A percentile compares a stretch with the other conserved stretches of the same genome.
These are phyloP conservation scores for Mobula hypostoma DNA, from an alignment of 2,113 vertebrate genomes.

Conservation along the genomic window DNA sequence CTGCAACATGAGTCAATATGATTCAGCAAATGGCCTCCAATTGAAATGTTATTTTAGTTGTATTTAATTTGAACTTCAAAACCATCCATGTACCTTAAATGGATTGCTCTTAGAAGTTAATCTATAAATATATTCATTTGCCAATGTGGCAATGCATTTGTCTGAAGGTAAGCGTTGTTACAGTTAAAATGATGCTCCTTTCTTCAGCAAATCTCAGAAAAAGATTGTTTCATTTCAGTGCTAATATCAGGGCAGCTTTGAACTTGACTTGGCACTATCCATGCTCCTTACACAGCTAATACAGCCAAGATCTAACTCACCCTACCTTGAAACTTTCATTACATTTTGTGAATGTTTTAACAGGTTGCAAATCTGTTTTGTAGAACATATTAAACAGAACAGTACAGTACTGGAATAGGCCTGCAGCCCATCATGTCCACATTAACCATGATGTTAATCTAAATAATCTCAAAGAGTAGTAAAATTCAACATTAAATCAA, in stretches of 20 bases:
- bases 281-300: neutral
- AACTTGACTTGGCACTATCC: neutral
- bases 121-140: neutral
- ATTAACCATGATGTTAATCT: too few relatives aligned
- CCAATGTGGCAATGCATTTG: neutral
- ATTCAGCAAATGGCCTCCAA: neutral
- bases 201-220: neutral
- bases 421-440: too few relatives aligned
- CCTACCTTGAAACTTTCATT: neutral
- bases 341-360: neutral
- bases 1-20: neutral
- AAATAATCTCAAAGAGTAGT: neutral
- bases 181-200: neutral
- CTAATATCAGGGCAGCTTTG: neutral
- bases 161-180: neutral
- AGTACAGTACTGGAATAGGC: too few relatives aligned
- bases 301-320: neutral
- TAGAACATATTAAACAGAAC: neutral
- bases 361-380: neutral
- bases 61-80: neutral
- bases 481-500: neutral
- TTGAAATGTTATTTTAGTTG: neutral
- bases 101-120: neutral
- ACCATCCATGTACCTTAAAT: neutral
- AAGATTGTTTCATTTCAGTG: neutral